Evolutionary conservation across 2,888 invertebrate species (phyloP).

Genomic region (Acronicta leporina): DNA sequence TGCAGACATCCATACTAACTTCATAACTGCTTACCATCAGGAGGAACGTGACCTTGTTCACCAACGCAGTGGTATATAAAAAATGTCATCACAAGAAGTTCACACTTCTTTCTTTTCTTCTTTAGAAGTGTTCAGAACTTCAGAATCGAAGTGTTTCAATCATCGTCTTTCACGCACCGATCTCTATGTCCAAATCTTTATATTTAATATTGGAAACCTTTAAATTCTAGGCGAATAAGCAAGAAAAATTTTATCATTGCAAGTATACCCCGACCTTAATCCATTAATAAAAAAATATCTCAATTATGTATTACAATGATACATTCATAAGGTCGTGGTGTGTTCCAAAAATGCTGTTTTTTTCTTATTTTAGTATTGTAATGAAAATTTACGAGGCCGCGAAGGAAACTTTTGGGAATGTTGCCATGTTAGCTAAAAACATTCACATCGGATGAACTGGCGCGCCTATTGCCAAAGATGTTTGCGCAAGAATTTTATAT

Average conservation of each 20-base stretch:
- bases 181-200: background rate
- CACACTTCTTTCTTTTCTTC: too few relatives aligned
- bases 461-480: constrained; percentile 53
- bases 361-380: constrained; percentile 66
- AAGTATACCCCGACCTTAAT: constrained; percentile 20
- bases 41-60: too few relatives aligned
- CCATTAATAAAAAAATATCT: constrained; percentile 62
- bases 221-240: background rate
- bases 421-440: constrained; percentile 61
- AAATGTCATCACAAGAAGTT: too few relatives aligned
- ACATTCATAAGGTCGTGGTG: constrained; percentile 62
- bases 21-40: too few relatives aligned
- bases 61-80: too few relatives aligned
- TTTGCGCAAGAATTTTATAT: constrained; percentile 40
- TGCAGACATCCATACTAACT: too few relatives aligned
- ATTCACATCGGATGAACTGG: constrained; percentile 46
- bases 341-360: constrained; percentile 57
- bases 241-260: background rate
- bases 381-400: constrained; percentile 72
- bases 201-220: background rate
- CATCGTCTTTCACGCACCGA: background rate
- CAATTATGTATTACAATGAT: constrained; percentile 71
- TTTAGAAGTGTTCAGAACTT: too few relatives aligned
- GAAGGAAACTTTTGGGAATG: constrained; percentile 66
- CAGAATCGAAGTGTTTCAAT: too few relatives aligned